A percentile compares a stretch with the other conserved stretches of the same genome.
These are phyloP conservation scores for Endotricha flammealis DNA, from an alignment of 2,888 invertebrate genomes.

Conservation along the genomic window DNA sequence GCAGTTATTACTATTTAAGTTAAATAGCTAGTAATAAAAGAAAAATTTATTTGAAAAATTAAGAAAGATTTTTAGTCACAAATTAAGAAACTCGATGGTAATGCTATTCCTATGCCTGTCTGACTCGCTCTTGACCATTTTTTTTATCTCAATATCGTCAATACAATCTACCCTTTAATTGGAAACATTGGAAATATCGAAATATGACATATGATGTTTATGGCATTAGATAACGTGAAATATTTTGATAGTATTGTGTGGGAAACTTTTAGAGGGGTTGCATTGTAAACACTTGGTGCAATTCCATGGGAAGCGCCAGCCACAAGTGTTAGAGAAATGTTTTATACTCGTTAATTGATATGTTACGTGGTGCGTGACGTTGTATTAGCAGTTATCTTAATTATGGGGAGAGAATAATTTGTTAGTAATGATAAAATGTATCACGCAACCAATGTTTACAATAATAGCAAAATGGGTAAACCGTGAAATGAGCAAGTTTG, in stretches of 20 bases:
- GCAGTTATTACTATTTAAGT: no score
- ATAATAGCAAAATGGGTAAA: no score
- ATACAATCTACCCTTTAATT: conserved; percentile 20
- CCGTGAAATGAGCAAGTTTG: no score
- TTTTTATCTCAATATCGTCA: conserved; percentile 12
- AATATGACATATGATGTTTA: conserved; percentile 10
- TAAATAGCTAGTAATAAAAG: no score
- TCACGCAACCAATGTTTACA: not conserved
- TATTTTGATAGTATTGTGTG: conserved; percentile 34
- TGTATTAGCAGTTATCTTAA: conserved; percentile 30
- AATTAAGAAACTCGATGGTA: no score
- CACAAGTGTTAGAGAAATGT: conserved; percentile 27
- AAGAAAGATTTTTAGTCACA: no score
- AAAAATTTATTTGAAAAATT: conserved; percentile 3
- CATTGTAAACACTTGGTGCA: conserved; percentile 45
- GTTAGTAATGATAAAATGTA: not conserved
- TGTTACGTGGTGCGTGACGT: conserved; percentile 40
- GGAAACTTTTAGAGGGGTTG: conserved; percentile 38
- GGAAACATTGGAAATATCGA: conserved; percentile 3
- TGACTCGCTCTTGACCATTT: no score
- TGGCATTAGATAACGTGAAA: conserved; percentile 19
- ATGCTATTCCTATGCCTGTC: no score
- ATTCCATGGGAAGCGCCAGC: conserved; percentile 53
- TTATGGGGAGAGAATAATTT: conserved; percentile 4
- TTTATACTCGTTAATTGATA: conserved; percentile 41